A percentile compares a stretch with the other conserved stretches of the same genome.
phyloP scores from a whole-genome alignment of 2,888 invertebrate genomes.

The Agrochola litura region DNA sequence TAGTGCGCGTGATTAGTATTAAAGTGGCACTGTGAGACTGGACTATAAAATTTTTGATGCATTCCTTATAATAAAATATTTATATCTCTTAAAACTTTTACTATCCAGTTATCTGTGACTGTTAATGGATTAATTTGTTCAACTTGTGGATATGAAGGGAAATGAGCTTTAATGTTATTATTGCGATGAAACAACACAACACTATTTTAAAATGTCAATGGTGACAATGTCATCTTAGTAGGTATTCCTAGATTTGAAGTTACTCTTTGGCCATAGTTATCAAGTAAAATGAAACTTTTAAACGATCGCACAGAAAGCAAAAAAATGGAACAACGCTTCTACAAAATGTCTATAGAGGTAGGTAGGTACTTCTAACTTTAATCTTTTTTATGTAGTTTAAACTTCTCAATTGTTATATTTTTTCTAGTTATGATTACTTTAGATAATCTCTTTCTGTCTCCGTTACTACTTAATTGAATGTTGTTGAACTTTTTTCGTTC shows the following conservation, averaged over 20 bases:
- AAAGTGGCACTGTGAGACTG: constrained; percentile 46
- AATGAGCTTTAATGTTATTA: constrained; percentile 22
- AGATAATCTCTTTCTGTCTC: background rate
- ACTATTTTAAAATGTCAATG: background rate
- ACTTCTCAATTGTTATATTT: background rate
- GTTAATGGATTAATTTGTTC: constrained; percentile 51
- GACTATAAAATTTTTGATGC: constrained; percentile 45
- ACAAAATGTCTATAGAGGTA: background rate
- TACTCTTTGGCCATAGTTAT: background rate
- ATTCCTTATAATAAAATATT: constrained; percentile 44
- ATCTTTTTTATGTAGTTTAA: background rate
- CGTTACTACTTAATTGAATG: background rate
- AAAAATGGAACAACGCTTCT: background rate
- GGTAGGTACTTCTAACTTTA: background rate
- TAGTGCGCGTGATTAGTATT: constrained; percentile 67
- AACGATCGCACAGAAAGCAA: background rate
- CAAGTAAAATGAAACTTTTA: background rate
- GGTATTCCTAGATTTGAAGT: background rate
- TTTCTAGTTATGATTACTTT: background rate
- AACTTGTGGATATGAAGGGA: constrained; percentile 37
- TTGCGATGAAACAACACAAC: background rate
- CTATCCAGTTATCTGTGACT: constrained; percentile 5
- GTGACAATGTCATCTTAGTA: background rate
- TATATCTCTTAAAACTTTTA: constrained; percentile 34
- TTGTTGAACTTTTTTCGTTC: background rate